Evolutionary conservation across 2,888 invertebrate genomes (phyloP).

Genomic region (Pyrochroa serraticornis): DNA sequence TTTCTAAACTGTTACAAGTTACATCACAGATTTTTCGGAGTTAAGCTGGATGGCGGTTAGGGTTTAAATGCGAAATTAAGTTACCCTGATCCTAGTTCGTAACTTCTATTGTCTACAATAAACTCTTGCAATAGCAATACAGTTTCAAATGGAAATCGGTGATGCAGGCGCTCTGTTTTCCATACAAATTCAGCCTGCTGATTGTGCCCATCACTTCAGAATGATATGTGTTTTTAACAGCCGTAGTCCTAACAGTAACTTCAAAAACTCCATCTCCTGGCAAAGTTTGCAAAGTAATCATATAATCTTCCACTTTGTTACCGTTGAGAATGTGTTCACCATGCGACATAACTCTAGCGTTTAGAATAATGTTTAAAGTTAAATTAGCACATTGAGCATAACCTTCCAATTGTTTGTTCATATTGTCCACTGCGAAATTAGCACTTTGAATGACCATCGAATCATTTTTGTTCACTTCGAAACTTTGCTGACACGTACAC

Average conservation of each 20-base stretch:
- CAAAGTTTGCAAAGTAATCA: constrained; percentile 66
- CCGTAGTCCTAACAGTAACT: constrained; percentile 69
- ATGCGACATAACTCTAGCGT: constrained; percentile 69
- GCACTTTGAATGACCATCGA: constrained; percentile 65
- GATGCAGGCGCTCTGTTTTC: constrained; percentile 79
- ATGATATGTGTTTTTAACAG: constrained; percentile 41
- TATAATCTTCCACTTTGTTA: constrained; percentile 64
- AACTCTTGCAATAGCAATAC: constrained; percentile 72
- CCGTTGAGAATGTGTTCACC: constrained; percentile 52
- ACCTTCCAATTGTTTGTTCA: constrained; percentile 68
- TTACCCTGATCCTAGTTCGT: no score
- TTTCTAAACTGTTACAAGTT: constrained; percentile 1
- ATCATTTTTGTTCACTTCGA: constrained; percentile 63
- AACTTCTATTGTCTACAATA: constrained; percentile 20
- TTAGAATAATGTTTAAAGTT: constrained; percentile 65
- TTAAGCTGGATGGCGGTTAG: no score
- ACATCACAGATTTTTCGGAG: constrained; percentile 7
- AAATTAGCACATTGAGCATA: constrained; percentile 72
- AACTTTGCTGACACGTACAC: constrained; percentile 83
- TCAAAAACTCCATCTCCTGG: constrained; percentile 81
- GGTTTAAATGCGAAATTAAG: no score
- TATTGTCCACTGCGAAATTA: constrained; percentile 64
- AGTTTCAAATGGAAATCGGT: constrained; percentile 76
- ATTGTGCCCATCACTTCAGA: constrained; percentile 70
- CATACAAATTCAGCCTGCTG: constrained; percentile 80